Conservation (phyloP, 2,797 vertebrate genomes). For the Agapornis canus region DNA sequence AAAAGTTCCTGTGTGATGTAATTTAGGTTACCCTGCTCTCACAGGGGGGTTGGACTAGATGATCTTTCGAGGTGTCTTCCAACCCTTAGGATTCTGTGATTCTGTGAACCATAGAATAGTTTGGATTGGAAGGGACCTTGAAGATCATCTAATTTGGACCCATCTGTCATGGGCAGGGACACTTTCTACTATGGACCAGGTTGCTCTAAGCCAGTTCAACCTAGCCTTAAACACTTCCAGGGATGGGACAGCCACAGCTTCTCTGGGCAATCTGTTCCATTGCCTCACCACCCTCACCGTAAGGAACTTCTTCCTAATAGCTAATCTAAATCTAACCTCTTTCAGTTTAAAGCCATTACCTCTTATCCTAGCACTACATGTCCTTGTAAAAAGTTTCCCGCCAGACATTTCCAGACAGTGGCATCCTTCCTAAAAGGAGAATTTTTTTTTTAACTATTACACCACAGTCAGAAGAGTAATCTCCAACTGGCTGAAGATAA, state of each 20-base stretch:
- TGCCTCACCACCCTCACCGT: neutral
- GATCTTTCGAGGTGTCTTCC: too few species aligned
- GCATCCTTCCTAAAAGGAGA: neutral
- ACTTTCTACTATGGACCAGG: neutral
- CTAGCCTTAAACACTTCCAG: neutral
- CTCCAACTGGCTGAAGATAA: neutral
- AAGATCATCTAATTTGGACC: neutral
- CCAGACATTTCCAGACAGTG: neutral
- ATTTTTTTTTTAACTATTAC: neutral
- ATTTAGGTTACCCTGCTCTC: too few species aligned
- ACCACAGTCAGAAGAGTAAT: neutral
- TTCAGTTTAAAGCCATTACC: neutral
- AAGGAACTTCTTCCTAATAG: neutral
- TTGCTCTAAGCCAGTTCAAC: neutral
- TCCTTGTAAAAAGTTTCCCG: neutral
- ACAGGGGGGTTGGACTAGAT: too few species aligned
- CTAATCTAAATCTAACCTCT: neutral
- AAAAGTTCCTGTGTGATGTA: too few species aligned
- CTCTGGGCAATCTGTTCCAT: neutral
- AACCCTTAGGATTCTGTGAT: too few species aligned
- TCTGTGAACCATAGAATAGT: neutral
- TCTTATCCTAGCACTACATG: neutral
- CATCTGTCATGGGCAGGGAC: neutral
- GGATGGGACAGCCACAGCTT: neutral
- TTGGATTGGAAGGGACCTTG: neutral